Percentiles rank a stretch among this genome's conserved stretches.
Evolutionary conservation across 2,113 vertebrate genomes (phyloP).

Genomic region (Syngnathoides biaculeatus): DNA sequence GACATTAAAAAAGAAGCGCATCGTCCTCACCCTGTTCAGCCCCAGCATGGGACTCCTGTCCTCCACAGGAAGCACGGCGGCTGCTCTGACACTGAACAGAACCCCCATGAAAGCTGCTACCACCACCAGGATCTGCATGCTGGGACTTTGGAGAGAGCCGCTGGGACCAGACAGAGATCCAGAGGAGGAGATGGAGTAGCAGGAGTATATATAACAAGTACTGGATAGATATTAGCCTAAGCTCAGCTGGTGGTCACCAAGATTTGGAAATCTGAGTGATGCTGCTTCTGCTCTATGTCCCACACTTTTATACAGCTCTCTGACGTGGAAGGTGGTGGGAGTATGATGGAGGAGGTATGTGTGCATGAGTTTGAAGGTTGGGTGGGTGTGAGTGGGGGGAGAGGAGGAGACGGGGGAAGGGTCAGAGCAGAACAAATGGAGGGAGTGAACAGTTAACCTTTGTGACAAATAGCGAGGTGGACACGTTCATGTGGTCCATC

Average conservation of each 20-base stretch:
- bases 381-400: slow-evolving; percentile 30
- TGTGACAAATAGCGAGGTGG: slow-evolving; percentile 46
- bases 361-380: slow-evolving; percentile 27
- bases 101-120: slow-evolving; percentile 69
- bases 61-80: slow-evolving; percentile 77
- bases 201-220: slow-evolving; percentile 12
- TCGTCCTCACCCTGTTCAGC: slow-evolving; percentile 74
- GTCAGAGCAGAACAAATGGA: slow-evolving; percentile 67
- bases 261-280: slow-evolving; percentile 40
- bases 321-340: slow-evolving; percentile 73
- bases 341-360: slow-evolving; percentile 47
- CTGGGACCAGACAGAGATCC: slow-evolving; percentile 34
- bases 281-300: slow-evolving; percentile 66
- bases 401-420: slow-evolving; percentile 40
- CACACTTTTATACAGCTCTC: slow-evolving; percentile 71
- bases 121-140: slow-evolving; percentile 4
- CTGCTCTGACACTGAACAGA: slow-evolving; percentile 75
- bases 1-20: background rate
- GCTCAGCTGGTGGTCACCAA: slow-evolving; percentile 42
- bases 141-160: slow-evolving; percentile 13
- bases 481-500: slow-evolving; percentile 32
- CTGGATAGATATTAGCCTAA: background rate
- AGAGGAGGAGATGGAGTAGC: slow-evolving; percentile 25
- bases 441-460: slow-evolving; percentile 59
- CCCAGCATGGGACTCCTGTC: slow-evolving; percentile 72